These are phyloP conservation scores for Zenarchopterus dispar DNA, from an alignment of 2,797 vertebrate genomes.

Conservation along the genomic window DNA sequence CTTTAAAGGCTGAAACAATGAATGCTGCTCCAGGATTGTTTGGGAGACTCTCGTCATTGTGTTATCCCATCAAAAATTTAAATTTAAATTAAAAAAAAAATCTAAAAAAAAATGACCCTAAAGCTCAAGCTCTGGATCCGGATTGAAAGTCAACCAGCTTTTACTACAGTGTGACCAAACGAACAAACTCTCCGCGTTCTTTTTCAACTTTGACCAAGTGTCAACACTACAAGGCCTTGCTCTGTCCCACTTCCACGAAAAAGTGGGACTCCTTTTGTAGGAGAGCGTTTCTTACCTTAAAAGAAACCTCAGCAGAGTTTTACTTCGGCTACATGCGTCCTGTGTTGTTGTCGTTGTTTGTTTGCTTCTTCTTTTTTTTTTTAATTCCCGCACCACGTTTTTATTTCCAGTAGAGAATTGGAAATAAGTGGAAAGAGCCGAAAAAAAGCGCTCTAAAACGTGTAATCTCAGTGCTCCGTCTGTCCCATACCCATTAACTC, in stretches of 20 bases:
- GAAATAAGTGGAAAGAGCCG: slow-evolving; percentile 34
- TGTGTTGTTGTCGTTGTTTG: slow-evolving; percentile 19
- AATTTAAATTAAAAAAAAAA: neutral
- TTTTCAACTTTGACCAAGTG: slow-evolving; percentile 50
- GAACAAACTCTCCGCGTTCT: slow-evolving; percentile 10
- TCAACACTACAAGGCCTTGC: slow-evolving; percentile 49
- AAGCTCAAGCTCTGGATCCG: neutral
- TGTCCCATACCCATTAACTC: slow-evolving; percentile 78
- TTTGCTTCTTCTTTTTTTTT: slow-evolving; percentile 3
- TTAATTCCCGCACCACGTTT: neutral
- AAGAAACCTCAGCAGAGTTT: slow-evolving; percentile 61
- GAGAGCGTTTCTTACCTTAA: slow-evolving; percentile 71
- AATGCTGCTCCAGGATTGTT: neutral
- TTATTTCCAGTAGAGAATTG: slow-evolving; percentile 47
- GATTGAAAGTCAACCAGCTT: neutral
- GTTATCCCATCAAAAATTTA: neutral
- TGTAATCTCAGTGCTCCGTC: slow-evolving; percentile 67
- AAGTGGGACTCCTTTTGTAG: slow-evolving; percentile 30
- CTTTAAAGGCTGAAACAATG: neutral
- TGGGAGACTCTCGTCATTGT: neutral
- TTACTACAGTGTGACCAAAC: neutral
- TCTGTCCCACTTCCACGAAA: slow-evolving; percentile 33
- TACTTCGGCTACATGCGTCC: slow-evolving; percentile 79
- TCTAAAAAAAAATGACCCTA: neutral
- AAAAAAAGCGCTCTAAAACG: slow-evolving; percentile 26